Evolutionary conservation across 2,797 vertebrate genomes (phyloP), one percentile per base, ranked within the genome.

Genomic region (Staurois parvus): DNA sequence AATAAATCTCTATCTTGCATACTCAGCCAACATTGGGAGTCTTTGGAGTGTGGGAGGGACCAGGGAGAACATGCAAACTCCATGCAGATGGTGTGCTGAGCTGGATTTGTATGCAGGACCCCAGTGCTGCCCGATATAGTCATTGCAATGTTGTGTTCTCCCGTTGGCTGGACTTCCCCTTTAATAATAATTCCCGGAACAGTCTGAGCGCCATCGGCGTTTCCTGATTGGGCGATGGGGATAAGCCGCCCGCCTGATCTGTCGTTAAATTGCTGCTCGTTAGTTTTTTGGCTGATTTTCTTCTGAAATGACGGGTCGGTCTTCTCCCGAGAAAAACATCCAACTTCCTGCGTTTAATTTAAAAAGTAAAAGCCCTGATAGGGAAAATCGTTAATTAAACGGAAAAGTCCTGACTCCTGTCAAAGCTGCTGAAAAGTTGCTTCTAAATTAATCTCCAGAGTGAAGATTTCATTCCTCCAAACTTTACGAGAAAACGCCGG

Each of bases 401-500:
- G n/a, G 75, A 86, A 72, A 82, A 68, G 75, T 48, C 52, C 59
- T 78, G 85, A 78, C 85, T 64, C 52, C 75, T 83, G 85, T 83
- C 85, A 86, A 73, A 78, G 68, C 80, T 30, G 45, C 32, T 73
- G 68, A 77, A 78, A 82, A 82, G 74, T 86, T 83, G 73, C 72
- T 74, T 77, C 85, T 73, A 83, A 86, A 86, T 83, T 83, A 83
- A 83, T 86, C 85, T 86, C 85, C 40, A 70, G 85, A 83, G 85
- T 70, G 32, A 30, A 56, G 64, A 11, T 72, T 70, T 82, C 66
- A 86, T 86, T 82, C 48, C 79, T 66, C 64, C 69, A 72, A 86
- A 86, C 85, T 86, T 81, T 67, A 9, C 0, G 32, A 72, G 29
- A 59, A 77, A 86, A 66, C 7, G 37, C 59, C 10, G 32, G 13